Conservation (phyloP, 2,113 vertebrate species). For the Pungitius pungitius region DNA sequence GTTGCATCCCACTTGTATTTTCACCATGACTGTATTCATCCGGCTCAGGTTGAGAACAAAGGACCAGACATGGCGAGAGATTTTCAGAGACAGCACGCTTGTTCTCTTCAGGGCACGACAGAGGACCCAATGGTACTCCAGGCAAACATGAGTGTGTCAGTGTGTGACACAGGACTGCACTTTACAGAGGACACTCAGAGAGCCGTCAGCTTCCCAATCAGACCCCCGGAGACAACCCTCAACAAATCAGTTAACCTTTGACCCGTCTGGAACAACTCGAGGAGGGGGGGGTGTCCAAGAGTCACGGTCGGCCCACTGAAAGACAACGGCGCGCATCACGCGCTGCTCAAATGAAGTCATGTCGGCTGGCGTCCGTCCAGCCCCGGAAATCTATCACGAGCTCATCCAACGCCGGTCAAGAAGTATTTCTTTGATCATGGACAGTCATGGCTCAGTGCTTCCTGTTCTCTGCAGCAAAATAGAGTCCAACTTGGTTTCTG, state of each 20-base stretch:
- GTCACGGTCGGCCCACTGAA: slow-evolving; percentile 65
- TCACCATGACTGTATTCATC: slow-evolving; percentile 56
- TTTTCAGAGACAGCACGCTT: slow-evolving; percentile 35
- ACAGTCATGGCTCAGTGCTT: slow-evolving; percentile 62
- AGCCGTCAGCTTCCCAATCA: slow-evolving; percentile 65
- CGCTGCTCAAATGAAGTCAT: slow-evolving; percentile 55
- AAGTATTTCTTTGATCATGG: slow-evolving; percentile 72
- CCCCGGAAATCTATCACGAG: slow-evolving; percentile 54
- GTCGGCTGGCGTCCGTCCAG: slow-evolving; percentile 61
- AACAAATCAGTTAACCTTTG: slow-evolving; percentile 76
- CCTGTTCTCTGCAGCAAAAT: slow-evolving; percentile 55
- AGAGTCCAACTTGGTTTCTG: slow-evolving; percentile 59
- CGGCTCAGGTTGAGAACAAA: slow-evolving; percentile 64
- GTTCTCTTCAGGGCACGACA: slow-evolving; percentile 32
- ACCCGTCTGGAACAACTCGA: slow-evolving; percentile 63
- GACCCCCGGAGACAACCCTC: slow-evolving; percentile 63
- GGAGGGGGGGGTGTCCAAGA: too few relatives aligned
- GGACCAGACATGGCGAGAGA: slow-evolving; percentile 52
- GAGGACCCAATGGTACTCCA: slow-evolving; percentile 69
- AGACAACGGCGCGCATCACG: slow-evolving; percentile 75
- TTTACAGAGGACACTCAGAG: slow-evolving; percentile 71
- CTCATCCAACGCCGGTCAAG: slow-evolving; percentile 47
- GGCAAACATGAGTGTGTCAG: slow-evolving; percentile 69
- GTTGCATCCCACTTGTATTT: slow-evolving; percentile 56
- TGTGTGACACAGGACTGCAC: slow-evolving; percentile 74